Evolutionary conservation across 2,888 invertebrate species (phyloP).

Genomic region (Xylocampa areola): DNA sequence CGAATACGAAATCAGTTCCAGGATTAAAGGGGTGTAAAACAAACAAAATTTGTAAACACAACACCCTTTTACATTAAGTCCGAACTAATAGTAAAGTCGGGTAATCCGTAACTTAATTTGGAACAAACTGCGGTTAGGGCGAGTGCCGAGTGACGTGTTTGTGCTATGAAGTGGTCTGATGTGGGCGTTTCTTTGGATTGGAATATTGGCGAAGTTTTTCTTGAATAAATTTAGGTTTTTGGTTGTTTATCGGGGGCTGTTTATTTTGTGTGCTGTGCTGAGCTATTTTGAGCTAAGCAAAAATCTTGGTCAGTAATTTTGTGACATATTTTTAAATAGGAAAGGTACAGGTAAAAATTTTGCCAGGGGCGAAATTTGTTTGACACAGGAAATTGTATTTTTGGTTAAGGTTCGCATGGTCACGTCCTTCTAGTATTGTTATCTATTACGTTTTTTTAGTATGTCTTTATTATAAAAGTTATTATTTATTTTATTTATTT

Average conservation of each 20-base stretch:
- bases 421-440: no score
- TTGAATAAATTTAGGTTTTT: background rate
- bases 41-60: slow-evolving; percentile 57
- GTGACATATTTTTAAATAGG: no score
- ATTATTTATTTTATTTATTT: no score
- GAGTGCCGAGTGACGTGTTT: slow-evolving; percentile 41
- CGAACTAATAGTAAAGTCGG: slow-evolving; percentile 58
- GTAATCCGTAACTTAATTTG: slow-evolving; percentile 59
- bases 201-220: slow-evolving; percentile 9
- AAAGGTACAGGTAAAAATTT: no score
- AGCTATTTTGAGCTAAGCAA: no score
- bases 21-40: slow-evolving; percentile 54
- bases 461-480: no score
- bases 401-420: no score
- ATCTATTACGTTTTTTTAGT: no score
- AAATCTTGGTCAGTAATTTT: no score
- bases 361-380: no score
- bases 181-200: background rate
- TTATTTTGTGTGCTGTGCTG: no score
- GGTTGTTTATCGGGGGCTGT: background rate
- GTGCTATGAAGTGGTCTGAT: slow-evolving; percentile 36
- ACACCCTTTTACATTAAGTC: slow-evolving; percentile 59
- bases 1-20: slow-evolving; percentile 51
- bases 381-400: no score
- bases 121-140: slow-evolving; percentile 48